These are phyloP conservation scores for Notothenia coriiceps DNA, from an alignment of 2,113 vertebrate species.

Conservation along the genomic window DNA sequence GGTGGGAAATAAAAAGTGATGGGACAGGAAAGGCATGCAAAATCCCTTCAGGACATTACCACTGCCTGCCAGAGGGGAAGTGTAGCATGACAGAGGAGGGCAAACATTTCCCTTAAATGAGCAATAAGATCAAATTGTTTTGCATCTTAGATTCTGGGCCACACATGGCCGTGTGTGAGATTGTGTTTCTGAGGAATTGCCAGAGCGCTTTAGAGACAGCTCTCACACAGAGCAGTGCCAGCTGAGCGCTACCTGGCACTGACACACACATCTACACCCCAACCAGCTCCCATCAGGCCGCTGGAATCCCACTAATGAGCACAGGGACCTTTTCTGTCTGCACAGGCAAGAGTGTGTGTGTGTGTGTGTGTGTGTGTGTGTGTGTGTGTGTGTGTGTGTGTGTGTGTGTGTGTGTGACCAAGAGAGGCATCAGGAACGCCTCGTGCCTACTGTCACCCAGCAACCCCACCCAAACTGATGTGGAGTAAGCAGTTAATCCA, in stretches of 20 bases:
- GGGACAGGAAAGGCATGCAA: conserved; percentile 8
- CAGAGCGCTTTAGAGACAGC: conserved; percentile 57
- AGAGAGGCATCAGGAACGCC: conserved; percentile 24
- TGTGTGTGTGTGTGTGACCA: not conserved
- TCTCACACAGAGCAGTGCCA: conserved; percentile 50
- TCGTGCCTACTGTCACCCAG: conserved; percentile 44
- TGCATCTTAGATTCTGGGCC: conserved; percentile 28
- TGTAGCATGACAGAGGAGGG: conserved; percentile 32
- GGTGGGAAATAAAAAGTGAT: conserved; percentile 26
- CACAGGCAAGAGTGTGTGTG: not conserved
- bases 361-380: conserved; percentile 9
- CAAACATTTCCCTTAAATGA: conserved; percentile 42
- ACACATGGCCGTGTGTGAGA: conserved; percentile 4
- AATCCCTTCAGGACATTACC: conserved; percentile 15
- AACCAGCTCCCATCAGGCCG: conserved; percentile 54
- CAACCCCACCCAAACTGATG: conserved; percentile 30
- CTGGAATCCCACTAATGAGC: conserved; percentile 76
- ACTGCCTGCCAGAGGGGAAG: conserved; percentile 16
- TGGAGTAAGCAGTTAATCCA: conserved; percentile 35
- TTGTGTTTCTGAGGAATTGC: conserved; percentile 31
- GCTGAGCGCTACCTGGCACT: conserved; percentile 56
- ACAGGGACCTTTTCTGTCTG: conserved; percentile 43
- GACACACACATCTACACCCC: conserved; percentile 51
- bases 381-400: conserved; percentile 1
- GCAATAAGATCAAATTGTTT: conserved; percentile 37